Evolutionary conservation across 1,140 invertebrate species (phyloP), one percentile per base, ranked within the genome.

Genomic region (Drosophila micromelanica): DNA sequence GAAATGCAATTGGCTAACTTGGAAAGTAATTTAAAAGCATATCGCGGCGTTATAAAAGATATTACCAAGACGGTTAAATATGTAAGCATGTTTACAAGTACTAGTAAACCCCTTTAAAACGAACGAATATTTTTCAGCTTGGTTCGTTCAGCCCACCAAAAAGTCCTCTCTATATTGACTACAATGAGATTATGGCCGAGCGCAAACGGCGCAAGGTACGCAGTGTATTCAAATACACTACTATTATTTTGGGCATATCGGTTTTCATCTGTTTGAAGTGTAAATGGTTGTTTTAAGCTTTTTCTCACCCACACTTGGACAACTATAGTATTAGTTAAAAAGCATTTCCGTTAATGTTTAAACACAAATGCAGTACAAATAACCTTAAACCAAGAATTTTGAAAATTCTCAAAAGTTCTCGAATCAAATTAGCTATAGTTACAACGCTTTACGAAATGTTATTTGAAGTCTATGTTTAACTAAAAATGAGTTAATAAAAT

Each of bases 211-310:
- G 65, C 37, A 91, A 78, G 43, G 78, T 91, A 8, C 81, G 79
- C 11, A 78, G 51, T 6, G 85, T 82, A 56, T 90, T 91, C 6
- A 91, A 91, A 57, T 91, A 90, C 52, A 91, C 89, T 3, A 87
- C 86, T 12, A 73, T 91, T 30, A 63, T 91, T 35, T 59, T 91
- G 17, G 90, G 90, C 5, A 77, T 91, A 40, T 91, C 90, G 0
- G 84, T 91, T 46, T 91, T 90, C 30, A 75, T 91, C 37, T 91
- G 90, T 70, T 56, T 91, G 0, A 91, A 91, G 56, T 73, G 85
- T 57, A 78, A 90, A 67, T 80, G 70, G 64, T 68, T 90, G 5
- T 71, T 69, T 20, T 91, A 81, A 71, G 6, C 5, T 13, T n/a
- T 23, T 8, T 32, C 13, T 5, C 27, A 15, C n/a, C 11, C 17